Evolutionary conservation across 2,113 vertebrate genomes (phyloP).

Genomic region (Numenius arquata): DNA sequence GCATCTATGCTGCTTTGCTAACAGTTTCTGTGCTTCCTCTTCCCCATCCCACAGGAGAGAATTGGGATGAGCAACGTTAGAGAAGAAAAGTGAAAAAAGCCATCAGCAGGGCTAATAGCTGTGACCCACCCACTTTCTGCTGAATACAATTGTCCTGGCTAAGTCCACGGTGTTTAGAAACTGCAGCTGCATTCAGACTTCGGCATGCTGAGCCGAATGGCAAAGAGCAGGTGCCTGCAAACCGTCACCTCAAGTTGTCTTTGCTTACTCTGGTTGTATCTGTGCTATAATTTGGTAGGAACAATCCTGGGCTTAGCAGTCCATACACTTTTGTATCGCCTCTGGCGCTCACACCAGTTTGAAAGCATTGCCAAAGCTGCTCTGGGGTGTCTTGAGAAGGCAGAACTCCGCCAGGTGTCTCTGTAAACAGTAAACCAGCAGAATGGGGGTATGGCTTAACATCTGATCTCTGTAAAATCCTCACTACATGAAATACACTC

Average conservation of each 20-base stretch:
- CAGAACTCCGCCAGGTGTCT: background rate
- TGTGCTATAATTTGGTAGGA: background rate
- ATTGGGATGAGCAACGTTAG: background rate
- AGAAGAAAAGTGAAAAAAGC: background rate
- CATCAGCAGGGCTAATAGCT: fast-evolving
- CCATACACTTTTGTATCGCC: background rate
- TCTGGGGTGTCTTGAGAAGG: background rate
- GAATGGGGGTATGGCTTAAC: background rate
- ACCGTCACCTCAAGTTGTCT: background rate
- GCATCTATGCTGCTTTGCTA: background rate
- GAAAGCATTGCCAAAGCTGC: background rate
- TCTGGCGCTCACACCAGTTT: background rate
- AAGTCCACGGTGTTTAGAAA: background rate
- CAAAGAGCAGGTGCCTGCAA: background rate
- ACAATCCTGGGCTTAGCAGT: background rate
- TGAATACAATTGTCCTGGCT: background rate
- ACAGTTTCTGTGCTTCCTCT: background rate
- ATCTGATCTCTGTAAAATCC: background rate
- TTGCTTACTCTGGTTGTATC: background rate
- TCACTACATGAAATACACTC: background rate
- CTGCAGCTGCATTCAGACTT: background rate
- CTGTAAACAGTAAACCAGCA: background rate
- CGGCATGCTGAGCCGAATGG: background rate
- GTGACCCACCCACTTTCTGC: background rate
- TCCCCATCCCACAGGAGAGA: background rate